These are phyloP conservation scores for Hemaris fuciformis DNA, from an alignment of 2,888 invertebrate species.

Conservation along the genomic window DNA sequence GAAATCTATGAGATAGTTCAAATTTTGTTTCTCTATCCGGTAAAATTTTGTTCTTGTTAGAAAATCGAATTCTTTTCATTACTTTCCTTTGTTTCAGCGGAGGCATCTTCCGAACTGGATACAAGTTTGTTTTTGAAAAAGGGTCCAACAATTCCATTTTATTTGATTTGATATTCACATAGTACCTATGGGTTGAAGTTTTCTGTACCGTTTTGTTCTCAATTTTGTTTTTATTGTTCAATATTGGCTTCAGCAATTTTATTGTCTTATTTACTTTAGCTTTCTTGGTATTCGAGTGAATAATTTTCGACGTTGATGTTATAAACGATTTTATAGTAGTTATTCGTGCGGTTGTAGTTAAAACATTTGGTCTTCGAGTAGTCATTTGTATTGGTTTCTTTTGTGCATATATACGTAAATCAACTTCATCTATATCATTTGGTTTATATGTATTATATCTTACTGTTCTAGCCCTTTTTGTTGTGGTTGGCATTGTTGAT, in stretches of 20 bases:
- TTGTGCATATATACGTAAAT: slow-evolving; percentile 23
- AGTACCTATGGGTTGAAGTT: background rate
- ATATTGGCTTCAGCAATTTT: background rate
- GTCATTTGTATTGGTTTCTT: background rate
- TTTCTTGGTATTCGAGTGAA: background rate
- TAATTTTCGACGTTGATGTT: background rate
- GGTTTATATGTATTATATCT: slow-evolving; percentile 58
- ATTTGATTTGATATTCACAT: slow-evolving; percentile 24
- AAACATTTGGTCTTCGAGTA: background rate
- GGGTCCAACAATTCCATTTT: slow-evolving; percentile 27
- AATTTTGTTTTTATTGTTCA: slow-evolving; percentile 6
- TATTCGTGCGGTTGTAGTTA: background rate
- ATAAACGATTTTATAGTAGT: background rate
- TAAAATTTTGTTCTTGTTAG: slow-evolving; percentile 32
- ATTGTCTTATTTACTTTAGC: background rate
- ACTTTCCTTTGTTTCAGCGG: slow-evolving; percentile 32
- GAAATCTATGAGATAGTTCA: slow-evolving; percentile 38
- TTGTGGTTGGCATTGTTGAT: background rate
- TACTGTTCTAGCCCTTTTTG: slow-evolving; percentile 23
- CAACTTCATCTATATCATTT: slow-evolving; percentile 39
- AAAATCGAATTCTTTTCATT: slow-evolving; percentile 37
- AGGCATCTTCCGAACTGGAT: slow-evolving; percentile 35
- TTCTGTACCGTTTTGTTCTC: slow-evolving; percentile 12
- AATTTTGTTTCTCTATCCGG: slow-evolving; percentile 43
- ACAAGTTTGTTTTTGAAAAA: slow-evolving; percentile 42